A percentile compares a stretch with the other conserved stretches of the same genome.
Evolutionary conservation across 2,113 vertebrate species (phyloP).

Genomic region (Apodemus sylvaticus): DNA sequence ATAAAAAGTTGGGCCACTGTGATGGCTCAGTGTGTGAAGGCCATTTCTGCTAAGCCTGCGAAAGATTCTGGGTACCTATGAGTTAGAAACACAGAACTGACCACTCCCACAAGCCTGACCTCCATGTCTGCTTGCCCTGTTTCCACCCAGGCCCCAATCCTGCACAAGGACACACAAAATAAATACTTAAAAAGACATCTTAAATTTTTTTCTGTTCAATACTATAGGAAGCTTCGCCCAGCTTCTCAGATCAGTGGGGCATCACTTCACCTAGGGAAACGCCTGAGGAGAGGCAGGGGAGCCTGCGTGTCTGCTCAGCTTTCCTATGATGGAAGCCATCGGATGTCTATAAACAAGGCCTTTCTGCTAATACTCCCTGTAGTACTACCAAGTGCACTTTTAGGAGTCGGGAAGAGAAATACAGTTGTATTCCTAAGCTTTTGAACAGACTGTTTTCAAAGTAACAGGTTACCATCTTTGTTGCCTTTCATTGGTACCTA

Average conservation of each 20-base stretch:
- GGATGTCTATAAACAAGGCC: slow-evolving; percentile 4
- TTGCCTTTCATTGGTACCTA: background rate
- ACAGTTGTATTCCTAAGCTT: background rate
- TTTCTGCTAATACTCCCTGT: slow-evolving; percentile 12
- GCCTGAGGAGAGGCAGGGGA: slow-evolving; percentile 3
- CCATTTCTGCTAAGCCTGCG: background rate
- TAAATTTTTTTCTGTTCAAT: background rate
- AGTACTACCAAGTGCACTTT: background rate
- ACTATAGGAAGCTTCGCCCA: background rate
- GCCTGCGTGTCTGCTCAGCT: background rate
- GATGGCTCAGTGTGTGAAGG: background rate
- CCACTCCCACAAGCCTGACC: background rate
- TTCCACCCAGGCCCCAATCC: background rate
- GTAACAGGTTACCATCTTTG: background rate
- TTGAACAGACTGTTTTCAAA: slow-evolving; percentile 17
- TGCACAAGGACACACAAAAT: background rate
- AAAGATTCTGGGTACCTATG: background rate
- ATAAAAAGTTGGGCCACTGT: background rate
- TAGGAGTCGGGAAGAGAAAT: background rate
- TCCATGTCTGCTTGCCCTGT: background rate
- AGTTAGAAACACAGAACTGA: no score
- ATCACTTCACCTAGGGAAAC: slow-evolving; percentile 2
- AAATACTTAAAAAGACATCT: background rate
- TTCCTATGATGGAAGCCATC: background rate
- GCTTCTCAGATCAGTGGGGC: background rate